Conservation (phyloP, 1,140 invertebrate species). For the Drosophila ananassae region DNA sequence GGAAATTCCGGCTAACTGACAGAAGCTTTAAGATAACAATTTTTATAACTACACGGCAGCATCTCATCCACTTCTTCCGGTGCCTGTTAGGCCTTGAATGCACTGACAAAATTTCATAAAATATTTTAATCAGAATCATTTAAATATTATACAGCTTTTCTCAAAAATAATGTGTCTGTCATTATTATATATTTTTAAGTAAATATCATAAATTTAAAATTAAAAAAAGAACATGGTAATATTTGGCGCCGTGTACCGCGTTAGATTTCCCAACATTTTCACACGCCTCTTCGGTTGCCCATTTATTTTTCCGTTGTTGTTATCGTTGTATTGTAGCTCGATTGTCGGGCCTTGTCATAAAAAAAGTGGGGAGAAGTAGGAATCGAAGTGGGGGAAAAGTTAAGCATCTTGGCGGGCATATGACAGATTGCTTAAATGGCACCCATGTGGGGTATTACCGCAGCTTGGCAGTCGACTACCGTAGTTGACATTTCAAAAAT, state of each 20-base stretch:
- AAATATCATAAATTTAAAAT: too few relatives aligned
- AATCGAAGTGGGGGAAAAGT: constrained; percentile 49
- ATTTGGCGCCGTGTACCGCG: constrained; percentile 12
- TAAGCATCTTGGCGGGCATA: constrained; percentile 76
- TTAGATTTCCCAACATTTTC: constrained; percentile 50
- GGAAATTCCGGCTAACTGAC: constrained; percentile 54
- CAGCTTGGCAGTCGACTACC: constrained; percentile 5
- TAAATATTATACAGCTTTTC: not conserved
- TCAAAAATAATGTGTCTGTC: not conserved
- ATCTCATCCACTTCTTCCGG: constrained; percentile 18
- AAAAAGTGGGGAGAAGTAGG: constrained; percentile 37
- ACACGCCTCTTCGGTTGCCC: constrained; percentile 63
- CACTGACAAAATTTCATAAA: not conserved
- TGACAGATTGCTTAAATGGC: constrained; percentile 78
- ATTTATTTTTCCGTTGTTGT: constrained; percentile 62
- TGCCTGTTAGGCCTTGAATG: constrained; percentile 13
- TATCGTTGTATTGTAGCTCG: constrained; percentile 47
- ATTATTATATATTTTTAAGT: too few relatives aligned
- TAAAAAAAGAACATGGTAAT: too few relatives aligned
- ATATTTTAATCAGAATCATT: not conserved
- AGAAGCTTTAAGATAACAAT: constrained; percentile 77
- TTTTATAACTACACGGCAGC: constrained; percentile 77
- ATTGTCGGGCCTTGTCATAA: constrained; percentile 61
- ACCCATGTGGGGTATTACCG: constrained; percentile 68
- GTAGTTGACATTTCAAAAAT: constrained; percentile 41